Percentiles rank a stretch among this genome's conserved stretches.
These are phyloP conservation scores for Xerus rutilus DNA, from an alignment of 2,797 vertebrate genomes.

Conservation along the genomic window DNA sequence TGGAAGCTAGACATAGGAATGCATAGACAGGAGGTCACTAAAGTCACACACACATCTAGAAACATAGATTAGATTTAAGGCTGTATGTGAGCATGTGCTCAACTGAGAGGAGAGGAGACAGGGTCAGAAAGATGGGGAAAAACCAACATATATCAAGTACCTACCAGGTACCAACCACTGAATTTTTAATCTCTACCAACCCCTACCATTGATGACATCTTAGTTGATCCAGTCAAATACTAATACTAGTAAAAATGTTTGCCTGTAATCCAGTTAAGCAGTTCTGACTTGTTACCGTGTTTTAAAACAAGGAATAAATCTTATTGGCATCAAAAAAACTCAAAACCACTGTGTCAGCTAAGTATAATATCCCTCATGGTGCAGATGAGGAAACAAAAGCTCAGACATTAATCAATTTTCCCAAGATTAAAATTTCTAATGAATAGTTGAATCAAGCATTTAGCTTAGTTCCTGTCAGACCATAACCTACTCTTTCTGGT, in stretches of 20 bases:
- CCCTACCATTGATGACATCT: not conserved
- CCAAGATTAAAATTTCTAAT: not conserved
- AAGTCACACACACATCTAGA: not conserved
- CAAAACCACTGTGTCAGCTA: not conserved
- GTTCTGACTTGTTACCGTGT: not conserved
- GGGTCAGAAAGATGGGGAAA: not conserved
- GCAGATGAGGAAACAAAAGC: not conserved
- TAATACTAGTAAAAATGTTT: not conserved
- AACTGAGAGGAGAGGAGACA: not conserved
- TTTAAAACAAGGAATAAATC: not conserved
- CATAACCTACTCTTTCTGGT: conserved; percentile 1
- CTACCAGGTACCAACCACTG: not conserved
- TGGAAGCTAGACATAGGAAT: not conserved
- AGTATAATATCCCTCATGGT: not conserved
- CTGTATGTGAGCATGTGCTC: not conserved
- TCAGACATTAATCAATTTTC: conserved; percentile 1
- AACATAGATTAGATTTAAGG: not conserved
- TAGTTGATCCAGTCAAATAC: not conserved
- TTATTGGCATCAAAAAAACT: conserved; percentile 20
- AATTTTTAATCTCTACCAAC: not conserved
- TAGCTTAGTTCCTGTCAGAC: not conserved
- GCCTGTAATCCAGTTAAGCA: not conserved
- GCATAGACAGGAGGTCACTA: not conserved
- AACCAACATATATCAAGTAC: not conserved
- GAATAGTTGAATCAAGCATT: not conserved